Base-by-base conservation (phyloP, 1,140 invertebrate species). In the Apocrypta bakeri region DNA sequence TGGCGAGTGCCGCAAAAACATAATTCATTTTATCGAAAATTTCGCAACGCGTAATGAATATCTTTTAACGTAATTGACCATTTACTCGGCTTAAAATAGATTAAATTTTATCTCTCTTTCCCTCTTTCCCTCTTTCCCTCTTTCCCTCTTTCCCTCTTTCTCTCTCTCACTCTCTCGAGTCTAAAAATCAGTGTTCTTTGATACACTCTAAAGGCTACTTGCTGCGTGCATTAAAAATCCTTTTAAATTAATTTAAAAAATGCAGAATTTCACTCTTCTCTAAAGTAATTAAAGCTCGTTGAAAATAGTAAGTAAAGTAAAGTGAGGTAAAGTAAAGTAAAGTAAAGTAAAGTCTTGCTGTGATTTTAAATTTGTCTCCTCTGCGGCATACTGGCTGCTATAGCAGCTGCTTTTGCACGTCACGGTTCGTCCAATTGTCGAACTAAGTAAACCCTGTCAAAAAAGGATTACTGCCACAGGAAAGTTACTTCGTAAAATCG, bases 401-500 rank as follows among this genome's bases (percentile, higher is more conserved):
- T n/a, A n/a, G n/a, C n/a, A n/a, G n/a, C n/a, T 61, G 14, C 56
- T 12, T 12, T 12, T 61, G 12, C 17, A 2, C 31, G 2, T 31
- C 17, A 14, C 48, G 27, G 25, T 21, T 21, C 69, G 6, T 72
- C 69, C 31, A 72, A 61, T 74, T 74, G 33, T 61, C 72, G 63
- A 25, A 61, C 42, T 74, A 56, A 74, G 72, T 74, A 74, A 74
- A 61, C 14, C 40, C 24, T 27, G 24, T 74, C 17, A 61, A 29
- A 74, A 48, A 61, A 56, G 42, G 25, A 27, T 74, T 56, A 74
- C 24, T 42, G 25, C 17, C 21, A 21, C 37, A 11, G 17, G 27
- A 48, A 56, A 74, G 42, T 74, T 74, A 74, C 42, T 74, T 61
- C 33, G 61, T 74, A 31, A 29, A 74, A 74, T 74, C 72, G 17